Percentiles rank a stretch among this genome's conserved stretches.
Conservation (phyloP, 2,888 invertebrate genomes). For the Chymomyza amoena region DNA sequence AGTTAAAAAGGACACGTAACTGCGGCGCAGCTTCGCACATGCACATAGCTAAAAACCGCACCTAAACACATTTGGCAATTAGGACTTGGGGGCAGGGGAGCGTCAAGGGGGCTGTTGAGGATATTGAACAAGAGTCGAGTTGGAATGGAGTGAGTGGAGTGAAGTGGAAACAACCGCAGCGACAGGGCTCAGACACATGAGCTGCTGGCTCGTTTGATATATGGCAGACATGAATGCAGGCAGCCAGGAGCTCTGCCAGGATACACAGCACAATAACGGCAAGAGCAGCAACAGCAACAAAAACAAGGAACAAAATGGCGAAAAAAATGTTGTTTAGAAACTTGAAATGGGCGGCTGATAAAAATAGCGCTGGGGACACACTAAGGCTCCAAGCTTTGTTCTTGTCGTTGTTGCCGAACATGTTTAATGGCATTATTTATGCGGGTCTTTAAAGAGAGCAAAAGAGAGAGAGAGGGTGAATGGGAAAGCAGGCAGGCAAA, state of each 20-base stretch:
- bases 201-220: constrained; percentile 67
- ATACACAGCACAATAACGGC: constrained; percentile 24
- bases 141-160: not conserved
- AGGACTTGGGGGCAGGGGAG: constrained; percentile 31
- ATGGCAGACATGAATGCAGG: constrained; percentile 62
- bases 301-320: not conserved
- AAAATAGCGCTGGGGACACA: constrained; percentile 46
- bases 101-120: constrained; percentile 24
- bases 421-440: constrained; percentile 73
- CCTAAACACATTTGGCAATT: constrained; percentile 73
- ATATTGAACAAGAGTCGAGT: constrained; percentile 53
- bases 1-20: not conserved
- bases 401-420: constrained; percentile 50
- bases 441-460: constrained; percentile 40
- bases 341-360: constrained; percentile 65
- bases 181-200: constrained; percentile 74
- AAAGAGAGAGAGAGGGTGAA: not conserved
- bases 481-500: not conserved
- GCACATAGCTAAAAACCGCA: constrained; percentile 66
- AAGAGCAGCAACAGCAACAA: not conserved
- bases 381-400: constrained; percentile 5
- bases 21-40: not conserved
- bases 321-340: constrained; percentile 57
- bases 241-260: constrained; percentile 34
- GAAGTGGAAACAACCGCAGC: constrained; percentile 56